Conservation (phyloP, 2,113 vertebrate species). For the Labrus mixtus region DNA sequence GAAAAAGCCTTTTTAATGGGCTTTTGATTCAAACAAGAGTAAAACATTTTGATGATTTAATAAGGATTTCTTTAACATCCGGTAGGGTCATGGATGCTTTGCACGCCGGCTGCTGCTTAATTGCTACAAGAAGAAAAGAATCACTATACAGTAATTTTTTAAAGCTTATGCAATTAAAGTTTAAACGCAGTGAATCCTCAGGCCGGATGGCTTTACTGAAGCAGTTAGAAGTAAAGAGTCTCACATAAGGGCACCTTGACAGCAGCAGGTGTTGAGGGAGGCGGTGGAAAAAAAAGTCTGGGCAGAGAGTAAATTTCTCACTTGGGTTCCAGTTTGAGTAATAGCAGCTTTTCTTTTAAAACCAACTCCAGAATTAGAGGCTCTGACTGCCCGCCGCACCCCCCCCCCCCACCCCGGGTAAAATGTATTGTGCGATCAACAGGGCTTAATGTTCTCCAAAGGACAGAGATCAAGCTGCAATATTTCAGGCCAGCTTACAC, state of each 20-base stretch:
- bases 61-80: slow-evolving; percentile 35
- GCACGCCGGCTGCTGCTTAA: background rate
- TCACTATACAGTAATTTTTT: background rate
- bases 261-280: slow-evolving; percentile 24
- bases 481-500: slow-evolving; percentile 63
- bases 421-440: slow-evolving; percentile 51
- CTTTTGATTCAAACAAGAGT: slow-evolving; percentile 37
- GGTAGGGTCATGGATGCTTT: slow-evolving; percentile 16
- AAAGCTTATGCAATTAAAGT: slow-evolving; percentile 2
- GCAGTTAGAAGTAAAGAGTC: background rate
- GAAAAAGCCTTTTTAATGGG: slow-evolving; percentile 26
- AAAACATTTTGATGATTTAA: slow-evolving; percentile 43
- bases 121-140: background rate
- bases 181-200: background rate
- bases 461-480: slow-evolving; percentile 61
- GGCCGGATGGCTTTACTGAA: slow-evolving; percentile 4
- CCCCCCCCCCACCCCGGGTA: too few relatives aligned
- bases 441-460: slow-evolving; percentile 61
- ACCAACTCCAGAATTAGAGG: slow-evolving; percentile 46
- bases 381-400: background rate
- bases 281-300: background rate
- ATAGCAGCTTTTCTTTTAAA: slow-evolving; percentile 39
- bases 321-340: slow-evolving; percentile 42
- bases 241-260: slow-evolving; percentile 48
- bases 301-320: slow-evolving; percentile 50